Percentiles rank a stretch among this genome's conserved stretches.
phyloP scores from a whole-genome alignment of 2,888 invertebrate species.

The Lacanobia wlatinum region DNA sequence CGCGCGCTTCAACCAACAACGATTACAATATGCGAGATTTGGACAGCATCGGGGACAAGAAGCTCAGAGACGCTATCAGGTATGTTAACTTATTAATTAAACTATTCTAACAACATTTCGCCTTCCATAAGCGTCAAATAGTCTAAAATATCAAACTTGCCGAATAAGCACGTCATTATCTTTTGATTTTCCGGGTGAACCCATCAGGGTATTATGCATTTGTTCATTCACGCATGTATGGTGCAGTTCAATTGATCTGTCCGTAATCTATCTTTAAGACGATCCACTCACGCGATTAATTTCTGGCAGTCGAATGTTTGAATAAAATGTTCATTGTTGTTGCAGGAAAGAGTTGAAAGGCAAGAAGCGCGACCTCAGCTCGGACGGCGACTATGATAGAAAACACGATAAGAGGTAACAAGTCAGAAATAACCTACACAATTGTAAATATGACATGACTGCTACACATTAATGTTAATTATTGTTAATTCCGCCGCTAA shows the following conservation, averaged over 20 bases:
- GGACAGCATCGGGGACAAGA: conserved; percentile 92
- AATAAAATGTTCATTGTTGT: conserved; percentile 47
- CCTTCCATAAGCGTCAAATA: too few species aligned
- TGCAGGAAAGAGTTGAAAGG: conserved; percentile 88
- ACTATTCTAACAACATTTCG: neutral
- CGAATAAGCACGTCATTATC: too few species aligned
- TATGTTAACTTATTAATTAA: conserved; percentile 67
- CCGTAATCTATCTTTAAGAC: too few species aligned
- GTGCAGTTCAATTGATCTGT: too few species aligned
- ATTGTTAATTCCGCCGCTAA: conserved; percentile 54
- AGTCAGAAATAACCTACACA: conserved; percentile 39
- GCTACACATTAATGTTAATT: conserved; percentile 37
- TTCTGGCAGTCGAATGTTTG: neutral
- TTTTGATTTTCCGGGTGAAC: too few species aligned
- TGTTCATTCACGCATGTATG: too few species aligned
- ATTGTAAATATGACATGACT: conserved; percentile 24
- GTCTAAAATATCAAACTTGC: too few species aligned
- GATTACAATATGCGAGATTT: conserved; percentile 92
- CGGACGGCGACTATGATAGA: conserved; percentile 88
- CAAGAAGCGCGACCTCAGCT: conserved; percentile 88
- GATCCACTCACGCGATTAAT: too few species aligned
- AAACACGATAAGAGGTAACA: conserved; percentile 89
- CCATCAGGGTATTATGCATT: too few species aligned
- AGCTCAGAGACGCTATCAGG: conserved; percentile 93
- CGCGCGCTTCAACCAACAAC: conserved; percentile 88